A percentile compares a stretch with the other conserved stretches of the same genome.
phyloP scores from a whole-genome alignment of 2,888 invertebrate species.

The Rhabditoides inermis region DNA sequence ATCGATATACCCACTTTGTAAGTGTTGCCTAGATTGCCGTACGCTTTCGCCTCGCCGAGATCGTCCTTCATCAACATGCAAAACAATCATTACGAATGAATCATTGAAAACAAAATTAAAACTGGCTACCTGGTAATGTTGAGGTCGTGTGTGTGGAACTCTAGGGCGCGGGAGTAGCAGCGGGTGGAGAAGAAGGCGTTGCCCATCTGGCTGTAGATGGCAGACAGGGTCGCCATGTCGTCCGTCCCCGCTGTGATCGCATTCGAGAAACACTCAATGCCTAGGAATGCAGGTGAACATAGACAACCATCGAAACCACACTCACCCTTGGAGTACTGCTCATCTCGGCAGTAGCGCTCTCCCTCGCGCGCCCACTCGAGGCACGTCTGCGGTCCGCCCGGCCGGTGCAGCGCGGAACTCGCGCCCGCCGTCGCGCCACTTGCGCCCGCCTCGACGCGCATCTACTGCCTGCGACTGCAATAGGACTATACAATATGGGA shows the following conservation, averaged over 20 bases:
- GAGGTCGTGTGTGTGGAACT: slow-evolving; percentile 89
- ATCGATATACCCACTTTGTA: no score
- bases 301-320: background rate
- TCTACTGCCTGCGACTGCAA: no score
- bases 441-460: no score
- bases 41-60: slow-evolving; percentile 11
- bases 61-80: slow-evolving; percentile 10
- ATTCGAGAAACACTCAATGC: slow-evolving; percentile 12
- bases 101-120: background rate
- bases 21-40: slow-evolving; percentile 72
- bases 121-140: slow-evolving; percentile 72
- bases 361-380: background rate
- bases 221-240: slow-evolving; percentile 83
- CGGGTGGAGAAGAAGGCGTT: slow-evolving; percentile 96
- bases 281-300: background rate
- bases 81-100: background rate
- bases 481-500: no score
- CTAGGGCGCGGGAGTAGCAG: slow-evolving; percentile 89
- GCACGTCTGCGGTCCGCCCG: no score
- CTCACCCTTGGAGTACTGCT: background rate
- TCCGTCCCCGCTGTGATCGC: slow-evolving; percentile 65
- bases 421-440: no score
- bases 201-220: slow-evolving; percentile 93
- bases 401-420: no score
- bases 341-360: background rate